Evolutionary conservation across 1,140 invertebrate genomes (phyloP).

Genomic region (Drosophila kepulauana): DNA sequence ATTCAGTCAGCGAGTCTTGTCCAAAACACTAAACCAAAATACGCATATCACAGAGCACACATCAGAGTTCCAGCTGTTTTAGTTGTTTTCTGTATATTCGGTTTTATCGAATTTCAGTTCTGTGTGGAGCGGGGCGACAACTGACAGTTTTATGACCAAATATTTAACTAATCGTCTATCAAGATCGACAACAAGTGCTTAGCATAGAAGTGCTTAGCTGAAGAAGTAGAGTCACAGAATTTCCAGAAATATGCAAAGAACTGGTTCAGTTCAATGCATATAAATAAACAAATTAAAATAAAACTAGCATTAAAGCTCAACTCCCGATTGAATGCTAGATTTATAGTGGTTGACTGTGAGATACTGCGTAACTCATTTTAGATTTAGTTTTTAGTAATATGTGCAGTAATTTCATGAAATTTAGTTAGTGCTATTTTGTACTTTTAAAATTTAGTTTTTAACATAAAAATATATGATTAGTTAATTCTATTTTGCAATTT

Average conservation of each 20-base stretch:
- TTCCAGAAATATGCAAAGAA: constrained; percentile 5
- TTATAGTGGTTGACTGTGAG: no score
- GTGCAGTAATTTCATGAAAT: no score
- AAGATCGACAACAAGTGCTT: constrained; percentile 19
- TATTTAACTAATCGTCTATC: constrained; percentile 17
- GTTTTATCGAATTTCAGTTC: background rate
- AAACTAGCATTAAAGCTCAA: background rate
- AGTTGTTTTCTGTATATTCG: background rate
- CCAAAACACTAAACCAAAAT: constrained; percentile 3
- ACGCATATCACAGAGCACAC: background rate
- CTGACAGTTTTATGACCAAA: constrained; percentile 21
- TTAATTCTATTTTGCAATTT: no score
- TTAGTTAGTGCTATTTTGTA: no score
- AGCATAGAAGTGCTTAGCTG: background rate
- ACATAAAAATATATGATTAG: no score
- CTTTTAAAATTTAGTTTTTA: no score
- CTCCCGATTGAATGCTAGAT: no score
- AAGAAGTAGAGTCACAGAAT: background rate
- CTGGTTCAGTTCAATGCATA: constrained; percentile 8
- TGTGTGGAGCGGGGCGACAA: background rate
- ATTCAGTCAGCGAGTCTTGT: background rate
- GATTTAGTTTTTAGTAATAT: no score
- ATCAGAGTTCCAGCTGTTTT: background rate
- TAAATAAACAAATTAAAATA: background rate
- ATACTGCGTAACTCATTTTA: no score